These are phyloP conservation scores for Antitype chi DNA, from an alignment of 2,888 invertebrate species.

Conservation along the genomic window DNA sequence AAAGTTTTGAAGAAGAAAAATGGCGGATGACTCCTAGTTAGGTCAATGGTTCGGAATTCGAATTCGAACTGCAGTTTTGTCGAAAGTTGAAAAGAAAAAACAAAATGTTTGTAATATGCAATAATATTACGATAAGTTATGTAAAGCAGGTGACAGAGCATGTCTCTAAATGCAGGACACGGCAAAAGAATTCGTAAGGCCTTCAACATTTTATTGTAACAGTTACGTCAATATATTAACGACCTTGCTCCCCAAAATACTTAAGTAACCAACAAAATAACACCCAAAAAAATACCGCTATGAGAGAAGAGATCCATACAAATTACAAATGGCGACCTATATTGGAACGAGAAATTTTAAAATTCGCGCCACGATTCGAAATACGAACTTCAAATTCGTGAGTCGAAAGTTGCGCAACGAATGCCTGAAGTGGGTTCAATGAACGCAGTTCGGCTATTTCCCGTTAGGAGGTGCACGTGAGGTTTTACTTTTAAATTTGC, in stretches of 20 bases:
- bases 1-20: constrained; percentile 27
- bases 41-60: constrained; percentile 34
- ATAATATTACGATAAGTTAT: constrained; percentile 22
- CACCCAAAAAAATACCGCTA: constrained; percentile 64
- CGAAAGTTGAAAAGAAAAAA: neutral
- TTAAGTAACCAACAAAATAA: constrained; percentile 45
- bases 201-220: constrained; percentile 46
- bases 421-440: constrained; percentile 78
- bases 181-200: constrained; percentile 38
- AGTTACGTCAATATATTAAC: constrained; percentile 59
- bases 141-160: constrained; percentile 20
- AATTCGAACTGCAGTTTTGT: constrained; percentile 3
- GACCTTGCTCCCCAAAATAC: constrained; percentile 65
- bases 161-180: constrained; percentile 43
- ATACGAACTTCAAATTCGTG: constrained; percentile 70
- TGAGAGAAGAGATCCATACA: constrained; percentile 73
- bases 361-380: constrained; percentile 79
- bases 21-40: constrained; percentile 4
- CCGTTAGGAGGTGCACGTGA: constrained; percentile 88
- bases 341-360: constrained; percentile 76
- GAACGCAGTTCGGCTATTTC: constrained; percentile 85
- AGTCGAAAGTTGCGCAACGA: constrained; percentile 78
- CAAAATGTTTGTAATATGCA: neutral
- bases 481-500: constrained; percentile 89
- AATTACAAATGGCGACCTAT: constrained; percentile 80